Percentiles rank a stretch among this genome's conserved stretches.
phyloP scores from a whole-genome alignment of 2,113 vertebrate genomes.

The Zosterops japonicus region DNA sequence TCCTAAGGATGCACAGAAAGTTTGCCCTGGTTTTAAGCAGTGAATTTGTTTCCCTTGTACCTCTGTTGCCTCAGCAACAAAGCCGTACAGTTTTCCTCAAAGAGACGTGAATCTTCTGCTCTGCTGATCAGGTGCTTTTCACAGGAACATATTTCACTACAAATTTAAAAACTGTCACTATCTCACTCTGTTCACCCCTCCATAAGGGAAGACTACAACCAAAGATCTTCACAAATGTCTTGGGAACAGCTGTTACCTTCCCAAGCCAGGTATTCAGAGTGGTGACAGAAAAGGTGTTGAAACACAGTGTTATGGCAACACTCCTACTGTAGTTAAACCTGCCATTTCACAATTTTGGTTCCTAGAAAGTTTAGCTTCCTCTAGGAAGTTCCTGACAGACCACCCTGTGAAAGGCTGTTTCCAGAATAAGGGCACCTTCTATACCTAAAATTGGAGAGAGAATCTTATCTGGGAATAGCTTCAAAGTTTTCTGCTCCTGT shows the following conservation, averaged over 20 bases:
- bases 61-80: conserved; percentile 35
- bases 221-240: background rate
- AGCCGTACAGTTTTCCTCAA: background rate
- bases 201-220: background rate
- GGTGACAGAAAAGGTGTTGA: background rate
- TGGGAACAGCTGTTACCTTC: background rate
- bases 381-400: background rate
- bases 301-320: background rate
- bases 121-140: conserved; percentile 3
- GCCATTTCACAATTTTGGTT: background rate
- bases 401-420: background rate
- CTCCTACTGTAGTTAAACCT: background rate
- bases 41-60: background rate
- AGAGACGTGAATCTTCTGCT: background rate
- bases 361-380: background rate
- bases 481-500: background rate
- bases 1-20: background rate
- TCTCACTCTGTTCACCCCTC: background rate
- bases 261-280: background rate
- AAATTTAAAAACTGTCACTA: background rate
- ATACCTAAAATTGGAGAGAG: background rate
- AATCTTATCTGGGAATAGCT: background rate
- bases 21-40: background rate
- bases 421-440: background rate
- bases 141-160: conserved; percentile 1